These are phyloP conservation scores for Ciconia maguari DNA, from an alignment of 2,113 vertebrate species.

Conservation along the genomic window DNA sequence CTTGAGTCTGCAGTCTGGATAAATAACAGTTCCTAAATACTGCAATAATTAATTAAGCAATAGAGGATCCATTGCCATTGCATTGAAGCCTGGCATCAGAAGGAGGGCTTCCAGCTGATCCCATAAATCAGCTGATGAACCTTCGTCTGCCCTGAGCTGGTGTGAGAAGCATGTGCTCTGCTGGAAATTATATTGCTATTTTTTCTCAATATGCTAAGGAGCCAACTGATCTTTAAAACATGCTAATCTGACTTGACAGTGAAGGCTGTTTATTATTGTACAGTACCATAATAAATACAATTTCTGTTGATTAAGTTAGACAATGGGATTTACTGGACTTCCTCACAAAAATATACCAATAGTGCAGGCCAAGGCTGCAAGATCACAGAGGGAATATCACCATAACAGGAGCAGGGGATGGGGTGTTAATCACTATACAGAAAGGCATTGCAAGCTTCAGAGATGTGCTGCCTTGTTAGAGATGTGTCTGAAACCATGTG, in stretches of 20 bases:
- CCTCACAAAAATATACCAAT: background rate
- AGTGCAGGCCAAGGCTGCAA: fast-evolving
- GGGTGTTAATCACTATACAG: background rate
- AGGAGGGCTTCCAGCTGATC: background rate
- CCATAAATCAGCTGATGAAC: background rate
- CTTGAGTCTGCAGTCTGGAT: background rate
- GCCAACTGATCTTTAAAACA: background rate
- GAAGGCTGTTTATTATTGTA: background rate
- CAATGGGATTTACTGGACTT: background rate
- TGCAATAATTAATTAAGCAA: too few species aligned
- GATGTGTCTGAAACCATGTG: background rate
- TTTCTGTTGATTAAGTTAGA: background rate
- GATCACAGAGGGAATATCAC: background rate
- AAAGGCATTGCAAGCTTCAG: background rate
- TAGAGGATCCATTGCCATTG: background rate
- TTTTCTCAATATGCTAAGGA: background rate
- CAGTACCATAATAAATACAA: background rate
- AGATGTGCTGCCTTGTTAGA: background rate
- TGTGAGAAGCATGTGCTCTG: background rate
- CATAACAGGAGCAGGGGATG: background rate
- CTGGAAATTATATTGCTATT: background rate
- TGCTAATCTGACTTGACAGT: background rate
- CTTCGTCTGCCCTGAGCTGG: background rate
- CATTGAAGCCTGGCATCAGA: background rate
- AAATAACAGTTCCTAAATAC: background rate